A percentile compares a stretch with the other conserved stretches of the same genome.
phyloP scores from a whole-genome alignment of 2,888 invertebrate species.

The Stenotaenia linearis region DNA sequence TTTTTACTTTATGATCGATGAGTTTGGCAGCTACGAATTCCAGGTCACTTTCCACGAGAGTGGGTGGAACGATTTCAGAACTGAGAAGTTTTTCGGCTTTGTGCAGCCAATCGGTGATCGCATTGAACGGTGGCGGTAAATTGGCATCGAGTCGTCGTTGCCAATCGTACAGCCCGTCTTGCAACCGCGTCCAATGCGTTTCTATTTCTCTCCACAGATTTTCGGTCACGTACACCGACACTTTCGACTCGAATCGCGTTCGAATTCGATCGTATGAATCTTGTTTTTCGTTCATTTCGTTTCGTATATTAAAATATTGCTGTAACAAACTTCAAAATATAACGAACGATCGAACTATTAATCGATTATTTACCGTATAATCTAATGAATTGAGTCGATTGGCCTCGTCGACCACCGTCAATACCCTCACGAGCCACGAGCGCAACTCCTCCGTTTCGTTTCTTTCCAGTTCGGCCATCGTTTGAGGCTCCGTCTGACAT shows the following conservation, averaged over 20 bases:
- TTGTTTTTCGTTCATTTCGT: constrained; percentile 67
- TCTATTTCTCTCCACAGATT: constrained; percentile 82
- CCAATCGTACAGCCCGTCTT: constrained; percentile 74
- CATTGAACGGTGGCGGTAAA: constrained; percentile 77
- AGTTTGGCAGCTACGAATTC: constrained; percentile 75
- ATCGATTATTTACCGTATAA: not conserved
- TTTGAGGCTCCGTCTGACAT: constrained; percentile 50
- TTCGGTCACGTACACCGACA: constrained; percentile 71
- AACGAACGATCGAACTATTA: no score
- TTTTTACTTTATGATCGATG: constrained; percentile 65
- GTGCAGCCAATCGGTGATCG: constrained; percentile 83
- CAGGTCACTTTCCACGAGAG: constrained; percentile 83
- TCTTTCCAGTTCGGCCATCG: constrained; percentile 67
- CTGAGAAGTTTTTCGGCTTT: constrained; percentile 75
- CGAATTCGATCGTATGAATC: constrained; percentile 69
- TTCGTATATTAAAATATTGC: constrained; percentile 71
- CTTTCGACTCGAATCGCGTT: constrained; percentile 71
- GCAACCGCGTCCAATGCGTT: constrained; percentile 72
- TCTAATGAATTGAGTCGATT: constrained; percentile 28
- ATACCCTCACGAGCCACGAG: constrained; percentile 63
- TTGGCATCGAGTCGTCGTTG: constrained; percentile 79
- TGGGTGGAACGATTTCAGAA: constrained; percentile 73
- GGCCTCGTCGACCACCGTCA: constrained; percentile 39
- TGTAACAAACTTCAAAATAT: constrained; percentile 45
- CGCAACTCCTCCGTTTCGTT: constrained; percentile 64